Conservation (phyloP, 2,888 invertebrate genomes). For the Tiliacea aurago region DNA sequence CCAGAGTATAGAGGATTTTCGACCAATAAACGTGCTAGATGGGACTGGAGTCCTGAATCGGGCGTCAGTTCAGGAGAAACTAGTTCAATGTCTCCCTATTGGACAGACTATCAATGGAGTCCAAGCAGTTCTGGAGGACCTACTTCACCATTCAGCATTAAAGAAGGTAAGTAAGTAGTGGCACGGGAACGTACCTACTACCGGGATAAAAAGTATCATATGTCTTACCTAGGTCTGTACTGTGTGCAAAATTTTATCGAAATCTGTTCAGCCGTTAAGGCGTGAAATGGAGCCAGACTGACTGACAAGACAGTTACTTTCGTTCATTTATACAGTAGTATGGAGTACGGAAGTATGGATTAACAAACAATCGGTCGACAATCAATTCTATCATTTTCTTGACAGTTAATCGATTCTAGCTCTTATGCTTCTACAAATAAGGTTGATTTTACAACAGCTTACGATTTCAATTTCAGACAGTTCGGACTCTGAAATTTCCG, state of each 20-base stretch:
- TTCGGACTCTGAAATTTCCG: conserved; percentile 90
- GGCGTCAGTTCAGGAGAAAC: conserved; percentile 81
- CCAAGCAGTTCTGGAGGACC: conserved; percentile 88
- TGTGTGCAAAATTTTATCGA: background rate
- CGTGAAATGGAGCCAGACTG: background rate
- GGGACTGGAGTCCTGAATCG: conserved; percentile 88
- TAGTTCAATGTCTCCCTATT: conserved; percentile 79
- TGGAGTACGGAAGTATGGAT: background rate
- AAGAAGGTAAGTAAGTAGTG: conserved; percentile 75
- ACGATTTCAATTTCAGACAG: conserved; percentile 76
- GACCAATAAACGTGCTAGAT: conserved; percentile 74
- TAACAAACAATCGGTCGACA: background rate
- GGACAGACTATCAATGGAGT: conserved; percentile 89
- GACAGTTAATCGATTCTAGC: background rate
- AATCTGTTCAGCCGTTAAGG: background rate
- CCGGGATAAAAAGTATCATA: background rate
- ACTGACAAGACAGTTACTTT: background rate
- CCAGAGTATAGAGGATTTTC: conserved; percentile 77
- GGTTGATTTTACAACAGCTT: background rate
- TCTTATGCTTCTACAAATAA: background rate
- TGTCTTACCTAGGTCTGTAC: background rate
- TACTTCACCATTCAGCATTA: conserved; percentile 85
- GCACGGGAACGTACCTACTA: background rate
- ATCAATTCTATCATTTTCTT: background rate
- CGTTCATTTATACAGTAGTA: background rate